Percentiles rank a stretch among this genome's conserved stretches.
phyloP scores from a whole-genome alignment of 2,797 vertebrate genomes.

The Falco biarmicus region DNA sequence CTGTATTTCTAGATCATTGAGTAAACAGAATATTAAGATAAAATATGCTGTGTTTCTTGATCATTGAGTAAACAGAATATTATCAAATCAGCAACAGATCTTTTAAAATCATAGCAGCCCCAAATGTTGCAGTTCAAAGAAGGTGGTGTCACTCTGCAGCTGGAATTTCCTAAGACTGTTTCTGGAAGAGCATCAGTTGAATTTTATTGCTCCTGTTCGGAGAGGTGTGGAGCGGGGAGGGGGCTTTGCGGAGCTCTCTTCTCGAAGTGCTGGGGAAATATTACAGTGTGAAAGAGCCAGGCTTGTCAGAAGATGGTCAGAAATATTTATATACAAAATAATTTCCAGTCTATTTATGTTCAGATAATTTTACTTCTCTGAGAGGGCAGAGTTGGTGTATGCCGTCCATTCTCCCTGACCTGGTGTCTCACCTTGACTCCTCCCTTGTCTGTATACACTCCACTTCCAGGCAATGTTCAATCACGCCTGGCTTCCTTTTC shows the following conservation, averaged over 20 bases:
- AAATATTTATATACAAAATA: not conserved
- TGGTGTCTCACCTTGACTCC: not conserved
- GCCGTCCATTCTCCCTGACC: not conserved
- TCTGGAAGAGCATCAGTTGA: conserved; percentile 3
- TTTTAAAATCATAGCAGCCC: conserved; percentile 49
- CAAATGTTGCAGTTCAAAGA: conserved; percentile 48
- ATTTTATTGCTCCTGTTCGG: conserved; percentile 39
- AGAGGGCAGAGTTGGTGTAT: not conserved
- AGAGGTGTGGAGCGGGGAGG: not conserved
- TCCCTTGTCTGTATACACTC: not conserved
- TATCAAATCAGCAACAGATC: conserved; percentile 67
- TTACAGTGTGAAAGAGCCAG: not conserved
- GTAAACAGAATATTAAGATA: not conserved
- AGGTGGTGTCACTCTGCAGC: conserved; percentile 26
- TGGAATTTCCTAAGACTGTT: conserved; percentile 18
- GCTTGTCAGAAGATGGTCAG: not conserved
- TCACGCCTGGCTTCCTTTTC: not conserved
- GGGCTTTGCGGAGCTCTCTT: not conserved
- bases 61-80: conserved; percentile 55
- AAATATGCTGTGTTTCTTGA: conserved; percentile 35
- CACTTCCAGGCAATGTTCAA: not conserved
- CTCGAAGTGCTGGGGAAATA: not conserved
- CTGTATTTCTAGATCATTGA: conserved; percentile 51
- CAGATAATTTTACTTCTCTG: not conserved
- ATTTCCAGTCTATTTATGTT: not conserved